phyloP scores from a whole-genome alignment of 2,888 invertebrate genomes.

The Sthenelais limicola region DNA sequence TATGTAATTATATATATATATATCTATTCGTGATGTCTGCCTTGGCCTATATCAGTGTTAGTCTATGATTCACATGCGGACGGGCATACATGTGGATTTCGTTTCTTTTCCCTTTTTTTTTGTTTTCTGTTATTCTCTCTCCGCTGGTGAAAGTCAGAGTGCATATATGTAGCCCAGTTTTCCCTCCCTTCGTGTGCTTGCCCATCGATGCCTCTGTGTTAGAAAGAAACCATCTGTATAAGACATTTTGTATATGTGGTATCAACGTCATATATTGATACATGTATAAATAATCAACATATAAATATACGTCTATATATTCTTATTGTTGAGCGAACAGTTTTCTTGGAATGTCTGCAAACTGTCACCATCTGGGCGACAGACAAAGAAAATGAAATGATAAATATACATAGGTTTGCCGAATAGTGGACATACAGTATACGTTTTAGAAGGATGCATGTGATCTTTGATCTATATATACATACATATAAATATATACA shows the following conservation, averaged over 20 bases:
- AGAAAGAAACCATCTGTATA: no score
- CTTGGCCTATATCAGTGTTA: background rate
- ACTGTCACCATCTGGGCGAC: background rate
- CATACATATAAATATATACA: background rate
- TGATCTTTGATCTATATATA: constrained; percentile 11
- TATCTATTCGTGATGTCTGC: constrained; percentile 16
- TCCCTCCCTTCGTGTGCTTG: no score
- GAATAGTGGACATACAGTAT: no score
- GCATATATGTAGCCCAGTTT: no score
- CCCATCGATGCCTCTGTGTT: no score
- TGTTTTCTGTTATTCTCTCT: no score
- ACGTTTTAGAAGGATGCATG: background rate
- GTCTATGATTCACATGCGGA: background rate
- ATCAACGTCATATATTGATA: background rate
- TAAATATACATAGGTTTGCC: no score
- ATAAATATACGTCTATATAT: constrained; percentile 17
- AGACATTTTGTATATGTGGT: constrained; percentile 28
- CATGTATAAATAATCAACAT: background rate
- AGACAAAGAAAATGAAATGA: background rate
- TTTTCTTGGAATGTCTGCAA: constrained; percentile 26
- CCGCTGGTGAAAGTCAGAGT: no score
- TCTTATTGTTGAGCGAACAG: constrained; percentile 14
- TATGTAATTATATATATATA: constrained; percentile 28
- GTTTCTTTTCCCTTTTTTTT: no score
- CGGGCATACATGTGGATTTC: no score